Evolutionary conservation across 1,140 invertebrate species (phyloP).

Genomic region (Leptoteleia sp.): DNA sequence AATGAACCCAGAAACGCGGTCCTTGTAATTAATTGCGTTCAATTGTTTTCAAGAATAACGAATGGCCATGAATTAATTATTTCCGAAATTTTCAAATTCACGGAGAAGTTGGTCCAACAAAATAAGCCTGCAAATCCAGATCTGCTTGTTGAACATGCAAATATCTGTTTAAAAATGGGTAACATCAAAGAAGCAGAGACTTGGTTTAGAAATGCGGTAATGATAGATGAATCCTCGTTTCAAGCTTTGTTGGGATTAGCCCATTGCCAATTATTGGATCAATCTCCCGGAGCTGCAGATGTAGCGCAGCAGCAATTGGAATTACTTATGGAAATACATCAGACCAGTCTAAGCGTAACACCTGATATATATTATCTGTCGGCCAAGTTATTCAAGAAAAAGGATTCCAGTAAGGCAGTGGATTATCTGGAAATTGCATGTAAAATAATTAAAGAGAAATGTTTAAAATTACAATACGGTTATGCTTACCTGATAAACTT

Average conservation of each 20-base stretch:
- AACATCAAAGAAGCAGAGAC: constrained; percentile 89
- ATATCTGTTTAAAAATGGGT: constrained; percentile 87
- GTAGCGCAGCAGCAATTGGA: constrained; percentile 93
- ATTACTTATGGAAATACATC: constrained; percentile 90
- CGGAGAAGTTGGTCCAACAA: constrained; percentile 88
- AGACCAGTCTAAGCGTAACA: constrained; percentile 76
- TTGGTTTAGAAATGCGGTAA: constrained; percentile 89
- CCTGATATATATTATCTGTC: constrained; percentile 86
- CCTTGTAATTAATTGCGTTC: constrained; percentile 86
- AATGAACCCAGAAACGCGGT: constrained; percentile 88
- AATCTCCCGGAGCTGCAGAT: constrained; percentile 80
- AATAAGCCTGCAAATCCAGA: constrained; percentile 82
- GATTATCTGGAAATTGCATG: constrained; percentile 87
- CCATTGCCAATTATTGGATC: constrained; percentile 87
- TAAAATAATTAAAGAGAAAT: constrained; percentile 85
- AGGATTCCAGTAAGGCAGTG: constrained; percentile 83
- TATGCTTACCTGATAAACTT: constrained; percentile 87
- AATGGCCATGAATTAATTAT: constrained; percentile 87
- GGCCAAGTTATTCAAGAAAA: constrained; percentile 83
- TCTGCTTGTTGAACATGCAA: constrained; percentile 90
- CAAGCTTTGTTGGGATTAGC: constrained; percentile 90
- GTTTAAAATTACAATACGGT: constrained; percentile 86
- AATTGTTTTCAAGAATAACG: constrained; percentile 89
- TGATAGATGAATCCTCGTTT: constrained; percentile 91
- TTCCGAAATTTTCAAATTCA: constrained; percentile 86